Percentiles rank a stretch among this genome's conserved stretches.
Evolutionary conservation across 1,140 invertebrate species (phyloP).

Genomic region (Lepidurus packardi): DNA sequence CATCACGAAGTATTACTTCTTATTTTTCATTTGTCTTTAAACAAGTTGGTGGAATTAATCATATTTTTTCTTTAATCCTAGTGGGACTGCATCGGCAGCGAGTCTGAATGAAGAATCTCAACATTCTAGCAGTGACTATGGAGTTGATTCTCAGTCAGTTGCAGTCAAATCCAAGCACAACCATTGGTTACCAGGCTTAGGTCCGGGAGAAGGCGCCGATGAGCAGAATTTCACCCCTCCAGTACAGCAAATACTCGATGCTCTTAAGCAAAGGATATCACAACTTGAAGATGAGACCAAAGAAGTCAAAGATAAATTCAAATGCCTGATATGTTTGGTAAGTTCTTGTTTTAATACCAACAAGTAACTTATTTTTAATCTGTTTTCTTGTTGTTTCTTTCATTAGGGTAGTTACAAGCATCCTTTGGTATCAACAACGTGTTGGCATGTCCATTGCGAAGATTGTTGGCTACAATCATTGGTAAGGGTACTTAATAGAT

Average conservation of each 20-base stretch:
- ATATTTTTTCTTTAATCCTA: background rate
- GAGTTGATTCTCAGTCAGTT: slow-evolving; percentile 43
- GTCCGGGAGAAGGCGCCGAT: background rate
- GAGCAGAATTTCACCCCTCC: background rate
- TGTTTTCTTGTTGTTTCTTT: slow-evolving; percentile 34
- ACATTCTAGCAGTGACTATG: slow-evolving; percentile 48
- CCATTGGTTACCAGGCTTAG: background rate
- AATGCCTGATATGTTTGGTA: slow-evolving; percentile 85
- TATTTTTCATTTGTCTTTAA: background rate
- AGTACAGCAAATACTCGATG: slow-evolving; percentile 40
- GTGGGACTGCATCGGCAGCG: background rate
- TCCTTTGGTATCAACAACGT: slow-evolving; percentile 89
- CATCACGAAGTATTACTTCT: background rate
- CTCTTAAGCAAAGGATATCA: slow-evolving; percentile 60
- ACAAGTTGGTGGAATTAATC: background rate
- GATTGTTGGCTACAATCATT: slow-evolving; percentile 87
- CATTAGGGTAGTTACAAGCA: slow-evolving; percentile 65
- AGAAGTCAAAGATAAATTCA: slow-evolving; percentile 53
- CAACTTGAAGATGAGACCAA: slow-evolving; percentile 55
- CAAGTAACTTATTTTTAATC: slow-evolving; percentile 6
- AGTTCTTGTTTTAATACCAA: slow-evolving; percentile 41
- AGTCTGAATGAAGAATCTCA: slow-evolving; percentile 45
- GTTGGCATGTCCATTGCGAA: slow-evolving; percentile 95
- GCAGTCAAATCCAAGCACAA: background rate
- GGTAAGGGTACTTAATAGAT: slow-evolving; percentile 44